Percentiles rank a stretch among this genome's conserved stretches.
Evolutionary conservation across 2,113 vertebrate species (phyloP).

Genomic region (Xiphophorus couchianus): DNA sequence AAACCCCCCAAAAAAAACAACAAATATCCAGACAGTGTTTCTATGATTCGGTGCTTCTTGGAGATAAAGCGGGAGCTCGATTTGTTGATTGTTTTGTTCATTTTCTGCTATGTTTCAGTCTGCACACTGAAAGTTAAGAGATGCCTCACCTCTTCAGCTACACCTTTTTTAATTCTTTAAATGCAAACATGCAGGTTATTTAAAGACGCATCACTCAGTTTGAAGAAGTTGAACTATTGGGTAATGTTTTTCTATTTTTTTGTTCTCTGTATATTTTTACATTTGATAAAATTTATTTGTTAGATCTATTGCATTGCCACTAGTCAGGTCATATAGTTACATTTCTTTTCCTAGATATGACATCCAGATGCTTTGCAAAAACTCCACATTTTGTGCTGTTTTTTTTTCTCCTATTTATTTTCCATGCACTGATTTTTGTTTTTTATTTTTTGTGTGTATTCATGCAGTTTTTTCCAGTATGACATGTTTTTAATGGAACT

Average conservation of each 20-base stretch:
- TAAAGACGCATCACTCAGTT: conserved; percentile 2
- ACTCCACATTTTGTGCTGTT: conserved; percentile 26
- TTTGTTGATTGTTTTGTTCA: conserved; percentile 4
- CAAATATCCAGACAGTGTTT: conserved; percentile 35
- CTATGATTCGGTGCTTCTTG: conserved; percentile 29
- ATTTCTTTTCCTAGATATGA: conserved; percentile 2
- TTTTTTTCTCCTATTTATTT: conserved; percentile 52
- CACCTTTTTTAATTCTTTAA: conserved; percentile 20
- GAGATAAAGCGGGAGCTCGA: conserved; percentile 13
- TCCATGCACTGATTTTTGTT: conserved; percentile 70
- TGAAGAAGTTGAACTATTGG: neutral
- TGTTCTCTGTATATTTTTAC: neutral
- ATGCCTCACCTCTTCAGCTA: conserved; percentile 23
- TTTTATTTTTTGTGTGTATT: conserved; percentile 2
- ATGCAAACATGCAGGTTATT: conserved; percentile 6
- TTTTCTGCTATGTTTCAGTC: conserved; percentile 54
- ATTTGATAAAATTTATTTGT: conserved; percentile 8
- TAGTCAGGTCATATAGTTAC: conserved; percentile 20
- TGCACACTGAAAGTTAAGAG: conserved; percentile 71
- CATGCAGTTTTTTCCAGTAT: conserved; percentile 42
- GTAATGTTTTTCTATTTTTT: too few species aligned
- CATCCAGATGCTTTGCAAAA: conserved; percentile 10
- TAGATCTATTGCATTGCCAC: conserved; percentile 31
- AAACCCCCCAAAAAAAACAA: neutral
- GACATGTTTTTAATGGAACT: conserved; percentile 37